phyloP scores from a whole-genome alignment of 2,797 vertebrate species.

The Sebastes goodei region DNA sequence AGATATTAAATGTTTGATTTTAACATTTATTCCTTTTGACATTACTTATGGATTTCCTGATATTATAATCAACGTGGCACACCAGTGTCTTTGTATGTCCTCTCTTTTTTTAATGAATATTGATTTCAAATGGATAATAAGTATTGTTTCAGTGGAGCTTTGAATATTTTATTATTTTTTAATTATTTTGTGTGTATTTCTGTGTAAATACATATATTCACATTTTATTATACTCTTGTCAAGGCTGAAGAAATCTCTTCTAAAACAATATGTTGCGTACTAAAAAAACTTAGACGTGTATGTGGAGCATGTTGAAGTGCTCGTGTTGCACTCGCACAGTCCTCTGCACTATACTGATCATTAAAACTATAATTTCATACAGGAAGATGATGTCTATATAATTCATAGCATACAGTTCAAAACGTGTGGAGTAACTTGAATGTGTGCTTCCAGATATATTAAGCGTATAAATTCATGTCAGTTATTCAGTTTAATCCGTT shows the following conservation, averaged over 20 bases:
- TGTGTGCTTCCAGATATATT: background rate
- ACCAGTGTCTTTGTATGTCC: background rate
- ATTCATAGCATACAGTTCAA: background rate
- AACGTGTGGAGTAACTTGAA: background rate
- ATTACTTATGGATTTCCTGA: conserved; percentile 1
- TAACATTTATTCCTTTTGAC: conserved; percentile 13
- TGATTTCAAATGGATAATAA: background rate
- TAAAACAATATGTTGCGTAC: background rate
- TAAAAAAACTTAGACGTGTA: background rate
- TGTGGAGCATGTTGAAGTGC: background rate
- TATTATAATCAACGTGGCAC: background rate
- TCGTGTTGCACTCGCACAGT: background rate
- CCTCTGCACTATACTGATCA: background rate
- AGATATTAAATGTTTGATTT: conserved; percentile 27
- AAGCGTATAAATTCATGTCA: background rate
- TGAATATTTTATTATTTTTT: background rate
- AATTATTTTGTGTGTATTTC: background rate
- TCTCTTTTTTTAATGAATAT: background rate
- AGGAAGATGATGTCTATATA: background rate
- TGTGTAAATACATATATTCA: conserved; percentile 1
- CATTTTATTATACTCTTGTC: background rate
- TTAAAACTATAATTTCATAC: background rate
- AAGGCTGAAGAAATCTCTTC: background rate
- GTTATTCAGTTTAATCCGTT: background rate
- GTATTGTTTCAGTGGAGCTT: background rate